These are phyloP conservation scores for Myripristis murdjan DNA, from an alignment of 2,797 vertebrate species.

Conservation along the genomic window DNA sequence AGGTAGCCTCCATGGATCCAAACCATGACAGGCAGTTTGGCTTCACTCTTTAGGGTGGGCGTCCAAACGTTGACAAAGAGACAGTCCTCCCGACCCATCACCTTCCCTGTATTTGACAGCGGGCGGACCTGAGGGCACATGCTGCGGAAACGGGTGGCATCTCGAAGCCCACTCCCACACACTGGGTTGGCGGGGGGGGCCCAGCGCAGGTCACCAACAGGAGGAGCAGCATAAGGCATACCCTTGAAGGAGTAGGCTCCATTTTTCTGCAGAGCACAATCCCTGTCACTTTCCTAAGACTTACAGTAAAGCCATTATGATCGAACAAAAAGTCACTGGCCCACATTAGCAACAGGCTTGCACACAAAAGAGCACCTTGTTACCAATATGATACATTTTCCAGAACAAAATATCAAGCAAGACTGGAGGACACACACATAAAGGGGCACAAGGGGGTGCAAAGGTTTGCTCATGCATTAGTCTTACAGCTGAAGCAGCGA, in stretches of 20 bases:
- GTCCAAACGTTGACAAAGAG: slow-evolving; percentile 88
- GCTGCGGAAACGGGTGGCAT: slow-evolving; percentile 77
- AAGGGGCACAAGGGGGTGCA: no score
- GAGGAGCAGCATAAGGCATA: slow-evolving; percentile 84
- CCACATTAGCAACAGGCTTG: no score
- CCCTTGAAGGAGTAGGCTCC: slow-evolving; percentile 86
- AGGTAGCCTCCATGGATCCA: slow-evolving; percentile 88
- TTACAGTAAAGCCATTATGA: no score
- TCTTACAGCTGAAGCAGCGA: no score
- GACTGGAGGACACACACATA: no score
- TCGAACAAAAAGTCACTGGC: no score
- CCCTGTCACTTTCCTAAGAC: no score
- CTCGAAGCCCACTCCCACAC: slow-evolving; percentile 54
- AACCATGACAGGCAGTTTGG: slow-evolving; percentile 85
- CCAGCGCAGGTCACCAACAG: slow-evolving; percentile 80
- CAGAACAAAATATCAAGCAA: no score
- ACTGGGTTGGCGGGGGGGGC: slow-evolving; percentile 70
- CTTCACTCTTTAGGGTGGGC: slow-evolving; percentile 66
- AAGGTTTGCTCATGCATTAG: no score
- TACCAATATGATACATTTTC: no score
- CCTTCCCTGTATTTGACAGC: slow-evolving; percentile 43
- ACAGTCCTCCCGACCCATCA: slow-evolving; percentile 86
- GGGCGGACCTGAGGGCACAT: slow-evolving; percentile 82
- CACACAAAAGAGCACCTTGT: no score
- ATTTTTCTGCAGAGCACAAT: slow-evolving; percentile 55